phyloP scores from a whole-genome alignment of 2,888 invertebrate species.

The Aelia acuminata region DNA sequence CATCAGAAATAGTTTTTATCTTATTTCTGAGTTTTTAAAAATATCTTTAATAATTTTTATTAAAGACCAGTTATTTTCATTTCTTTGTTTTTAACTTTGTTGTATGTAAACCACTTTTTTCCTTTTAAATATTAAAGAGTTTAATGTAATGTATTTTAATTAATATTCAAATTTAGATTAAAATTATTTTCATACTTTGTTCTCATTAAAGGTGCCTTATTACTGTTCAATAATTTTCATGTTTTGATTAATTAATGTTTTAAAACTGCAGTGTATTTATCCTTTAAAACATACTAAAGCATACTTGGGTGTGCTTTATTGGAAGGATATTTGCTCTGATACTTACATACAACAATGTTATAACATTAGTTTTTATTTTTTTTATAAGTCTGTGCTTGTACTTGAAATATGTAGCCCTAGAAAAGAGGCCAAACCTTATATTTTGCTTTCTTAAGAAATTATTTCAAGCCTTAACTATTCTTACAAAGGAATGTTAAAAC shows the following conservation, averaged over 20 bases:
- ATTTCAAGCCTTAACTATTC: neutral
- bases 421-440: constrained; percentile 30
- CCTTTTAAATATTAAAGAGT: too few species aligned
- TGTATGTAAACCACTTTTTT: constrained; percentile 40
- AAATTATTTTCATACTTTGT: neutral
- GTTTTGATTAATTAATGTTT: neutral
- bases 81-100: constrained; percentile 47
- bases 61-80: neutral
- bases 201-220: constrained; percentile 7
- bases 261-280: neutral
- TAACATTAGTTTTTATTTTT: neutral
- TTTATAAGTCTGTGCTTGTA: constrained; percentile 32
- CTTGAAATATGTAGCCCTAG: neutral
- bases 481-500: neutral
- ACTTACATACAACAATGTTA: constrained; percentile 55
- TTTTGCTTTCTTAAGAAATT: neutral
- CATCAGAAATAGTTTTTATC: neutral
- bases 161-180: too few species aligned
- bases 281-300: too few species aligned
- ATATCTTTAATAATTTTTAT: neutral
- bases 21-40: neutral
- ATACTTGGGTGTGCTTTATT: too few species aligned
- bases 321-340: too few species aligned
- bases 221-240: neutral
- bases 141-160: too few species aligned